phyloP scores from a whole-genome alignment of 1,140 invertebrate genomes.

The Mya arenaria region DNA sequence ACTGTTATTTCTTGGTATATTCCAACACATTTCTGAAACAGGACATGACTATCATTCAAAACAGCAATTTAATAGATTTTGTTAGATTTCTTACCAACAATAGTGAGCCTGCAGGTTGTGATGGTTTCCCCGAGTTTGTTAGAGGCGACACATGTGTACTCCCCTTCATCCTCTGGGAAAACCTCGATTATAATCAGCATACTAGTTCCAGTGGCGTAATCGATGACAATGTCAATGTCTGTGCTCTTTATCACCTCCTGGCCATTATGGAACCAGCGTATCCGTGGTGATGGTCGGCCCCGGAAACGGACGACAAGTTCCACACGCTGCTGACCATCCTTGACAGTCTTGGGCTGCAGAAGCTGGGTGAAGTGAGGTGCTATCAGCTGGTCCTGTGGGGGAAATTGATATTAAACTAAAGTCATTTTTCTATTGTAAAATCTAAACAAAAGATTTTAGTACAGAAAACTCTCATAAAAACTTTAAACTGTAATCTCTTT shows the following conservation, averaged over 20 bases:
- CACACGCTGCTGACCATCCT: constrained; percentile 76
- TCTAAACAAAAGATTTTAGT: too few species aligned
- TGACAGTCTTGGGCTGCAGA: constrained; percentile 71
- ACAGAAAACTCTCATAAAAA: too few species aligned
- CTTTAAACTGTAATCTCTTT: too few species aligned
- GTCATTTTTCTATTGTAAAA: too few species aligned
- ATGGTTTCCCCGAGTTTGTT: constrained; percentile 94
- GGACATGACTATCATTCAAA: too few species aligned
- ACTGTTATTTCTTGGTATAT: too few species aligned
- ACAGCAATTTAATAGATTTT: too few species aligned
- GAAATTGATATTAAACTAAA: too few species aligned
- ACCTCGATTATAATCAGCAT: constrained; percentile 79
- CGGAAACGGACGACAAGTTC: constrained; percentile 73
- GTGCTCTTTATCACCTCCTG: constrained; percentile 71
- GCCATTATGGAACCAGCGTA: constrained; percentile 80
- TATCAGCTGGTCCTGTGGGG: constrained; percentile 66
- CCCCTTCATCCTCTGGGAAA: constrained; percentile 90
- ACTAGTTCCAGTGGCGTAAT: constrained; percentile 71
- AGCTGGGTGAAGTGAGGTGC: constrained; percentile 77
- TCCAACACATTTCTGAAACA: too few species aligned
- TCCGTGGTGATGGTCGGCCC: constrained; percentile 74
- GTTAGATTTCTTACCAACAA: constrained; percentile 76
- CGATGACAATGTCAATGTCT: constrained; percentile 77
- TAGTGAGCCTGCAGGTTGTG: constrained; percentile 75
- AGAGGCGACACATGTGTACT: constrained; percentile 93